Conservation (phyloP, 2,888 invertebrate genomes). For the Sarcophaga variegata region DNA sequence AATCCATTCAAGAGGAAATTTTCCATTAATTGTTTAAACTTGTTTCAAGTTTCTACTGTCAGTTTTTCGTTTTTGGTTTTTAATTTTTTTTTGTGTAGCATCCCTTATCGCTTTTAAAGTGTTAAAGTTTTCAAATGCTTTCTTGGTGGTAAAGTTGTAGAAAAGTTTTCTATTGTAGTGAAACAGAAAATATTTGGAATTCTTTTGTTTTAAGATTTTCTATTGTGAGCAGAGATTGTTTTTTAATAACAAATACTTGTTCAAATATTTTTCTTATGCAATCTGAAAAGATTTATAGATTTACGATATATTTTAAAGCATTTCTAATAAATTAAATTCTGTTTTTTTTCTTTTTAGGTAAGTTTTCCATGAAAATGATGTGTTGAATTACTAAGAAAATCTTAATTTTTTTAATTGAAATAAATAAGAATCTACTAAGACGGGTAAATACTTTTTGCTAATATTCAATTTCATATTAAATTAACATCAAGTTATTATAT, state of each 20-base stretch:
- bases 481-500: too few species aligned
- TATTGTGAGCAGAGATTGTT: neutral
- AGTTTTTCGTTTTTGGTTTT: neutral
- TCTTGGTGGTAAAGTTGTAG: neutral
- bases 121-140: constrained; percentile 20
- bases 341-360: constrained; percentile 30
- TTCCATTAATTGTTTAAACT: constrained; percentile 39
- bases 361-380: neutral
- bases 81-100: neutral
- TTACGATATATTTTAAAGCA: neutral
- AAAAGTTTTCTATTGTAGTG: neutral
- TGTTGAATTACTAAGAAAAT: too few species aligned
- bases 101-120: constrained; percentile 21
- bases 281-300: constrained; percentile 5
- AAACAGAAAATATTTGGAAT: constrained; percentile 2
- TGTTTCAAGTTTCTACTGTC: constrained; percentile 8
- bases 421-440: too few species aligned
- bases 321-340: constrained; percentile 20
- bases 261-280: neutral
- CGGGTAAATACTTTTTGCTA: too few species aligned
- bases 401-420: too few species aligned
- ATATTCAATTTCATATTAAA: too few species aligned
- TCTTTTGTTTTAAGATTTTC: constrained; percentile 15
- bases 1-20: constrained; percentile 47
- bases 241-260: neutral